A percentile compares a stretch with the other conserved stretches of the same genome.
Conservation (phyloP, 2,113 vertebrate species). For the Dryoscopus gambensis region DNA sequence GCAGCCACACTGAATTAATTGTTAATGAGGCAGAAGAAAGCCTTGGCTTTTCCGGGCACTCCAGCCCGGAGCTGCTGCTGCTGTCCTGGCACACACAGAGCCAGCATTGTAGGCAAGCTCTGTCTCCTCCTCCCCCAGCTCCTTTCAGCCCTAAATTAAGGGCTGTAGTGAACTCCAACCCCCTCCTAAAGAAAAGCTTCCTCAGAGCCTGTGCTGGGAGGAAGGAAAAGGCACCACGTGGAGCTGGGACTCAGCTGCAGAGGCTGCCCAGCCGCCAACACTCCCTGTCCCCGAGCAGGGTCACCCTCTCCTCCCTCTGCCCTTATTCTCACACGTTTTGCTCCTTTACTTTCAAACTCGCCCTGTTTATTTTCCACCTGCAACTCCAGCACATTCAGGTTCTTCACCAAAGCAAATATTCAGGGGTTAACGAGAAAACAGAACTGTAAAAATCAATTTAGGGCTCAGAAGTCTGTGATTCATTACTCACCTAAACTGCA, state of each 20-base stretch:
- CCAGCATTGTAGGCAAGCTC: conserved; percentile 12
- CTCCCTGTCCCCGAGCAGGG: conserved; percentile 2
- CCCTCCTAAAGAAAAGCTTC: background rate
- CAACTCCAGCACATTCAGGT: background rate
- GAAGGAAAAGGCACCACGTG: conserved; percentile 6
- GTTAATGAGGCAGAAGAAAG: conserved; percentile 27
- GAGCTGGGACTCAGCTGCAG: conserved; percentile 32
- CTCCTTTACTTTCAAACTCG: background rate
- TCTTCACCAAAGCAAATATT: background rate
- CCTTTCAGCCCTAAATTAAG: conserved; percentile 46
- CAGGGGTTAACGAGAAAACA: background rate
- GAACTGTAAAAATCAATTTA: background rate
- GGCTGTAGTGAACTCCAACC: background rate
- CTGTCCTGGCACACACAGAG: conserved; percentile 33
- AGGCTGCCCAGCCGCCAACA: background rate
- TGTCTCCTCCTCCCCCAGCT: conserved; percentile 11
- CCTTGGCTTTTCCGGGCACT: background rate
- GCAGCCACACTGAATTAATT: conserved; percentile 3
- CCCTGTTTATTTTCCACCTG: background rate
- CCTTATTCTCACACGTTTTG: background rate
- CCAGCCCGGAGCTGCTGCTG: background rate
- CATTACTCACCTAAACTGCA: background rate
- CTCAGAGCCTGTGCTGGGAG: conserved; percentile 4
- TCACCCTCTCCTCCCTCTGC: background rate
- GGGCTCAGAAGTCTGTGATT: background rate